phyloP scores from a whole-genome alignment of 2,797 vertebrate species.

The Gorsachius magnificus region DNA sequence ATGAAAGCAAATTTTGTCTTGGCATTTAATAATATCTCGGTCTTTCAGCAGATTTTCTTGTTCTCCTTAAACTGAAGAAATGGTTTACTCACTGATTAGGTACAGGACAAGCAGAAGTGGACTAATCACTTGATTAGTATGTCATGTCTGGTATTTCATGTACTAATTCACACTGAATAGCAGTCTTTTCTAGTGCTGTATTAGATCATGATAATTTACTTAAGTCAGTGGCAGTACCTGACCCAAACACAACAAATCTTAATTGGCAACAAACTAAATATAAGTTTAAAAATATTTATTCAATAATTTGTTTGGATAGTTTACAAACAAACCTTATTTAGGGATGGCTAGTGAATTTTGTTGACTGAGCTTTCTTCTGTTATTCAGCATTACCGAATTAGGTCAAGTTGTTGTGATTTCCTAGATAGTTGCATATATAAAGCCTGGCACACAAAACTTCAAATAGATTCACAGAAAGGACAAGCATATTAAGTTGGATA shows the following conservation, averaged over 20 bases:
- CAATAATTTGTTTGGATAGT: not conserved
- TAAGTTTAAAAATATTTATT: not conserved
- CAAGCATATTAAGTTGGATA: not conserved
- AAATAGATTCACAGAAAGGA: not conserved
- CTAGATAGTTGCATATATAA: not conserved
- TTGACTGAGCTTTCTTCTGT: not conserved
- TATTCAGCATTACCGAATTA: not conserved
- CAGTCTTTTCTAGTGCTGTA: not conserved
- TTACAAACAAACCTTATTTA: not conserved
- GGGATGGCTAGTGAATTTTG: not conserved
- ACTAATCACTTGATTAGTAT: not conserved
- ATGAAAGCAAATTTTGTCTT: not conserved
- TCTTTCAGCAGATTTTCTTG: not conserved
- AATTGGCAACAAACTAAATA: not conserved
- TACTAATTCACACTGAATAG: not conserved
- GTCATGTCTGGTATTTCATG: not conserved
- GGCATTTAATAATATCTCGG: not conserved
- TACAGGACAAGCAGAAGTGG: not conserved
- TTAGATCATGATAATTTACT: not conserved
- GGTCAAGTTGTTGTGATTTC: not conserved
- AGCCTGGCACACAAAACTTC: not conserved
- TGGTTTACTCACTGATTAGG: not conserved
- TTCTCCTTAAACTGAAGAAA: not conserved
- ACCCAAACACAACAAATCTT: not conserved
- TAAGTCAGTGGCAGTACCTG: not conserved